phyloP scores from a whole-genome alignment of 2,888 invertebrate genomes.

The Watsonalla cultraria region DNA sequence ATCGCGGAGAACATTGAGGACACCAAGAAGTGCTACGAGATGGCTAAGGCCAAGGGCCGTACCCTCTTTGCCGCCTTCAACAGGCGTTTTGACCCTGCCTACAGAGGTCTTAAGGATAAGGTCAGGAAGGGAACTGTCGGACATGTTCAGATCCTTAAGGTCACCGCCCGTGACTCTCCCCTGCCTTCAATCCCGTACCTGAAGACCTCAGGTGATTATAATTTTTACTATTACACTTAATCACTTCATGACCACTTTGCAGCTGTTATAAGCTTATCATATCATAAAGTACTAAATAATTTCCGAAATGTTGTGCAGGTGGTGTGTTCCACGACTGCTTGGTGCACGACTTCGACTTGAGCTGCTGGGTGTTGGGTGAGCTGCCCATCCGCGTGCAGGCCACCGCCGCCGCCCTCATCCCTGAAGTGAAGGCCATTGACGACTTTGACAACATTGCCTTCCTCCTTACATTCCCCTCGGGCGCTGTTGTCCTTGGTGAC shows the following conservation, averaged over 20 bases:
- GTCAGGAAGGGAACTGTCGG: constrained; percentile 80
- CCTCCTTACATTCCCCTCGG: constrained; percentile 80
- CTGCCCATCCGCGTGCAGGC: constrained; percentile 70
- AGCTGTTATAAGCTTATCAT: no score
- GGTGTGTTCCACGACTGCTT: constrained; percentile 84
- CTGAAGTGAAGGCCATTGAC: constrained; percentile 77
- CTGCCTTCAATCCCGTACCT: constrained; percentile 81
- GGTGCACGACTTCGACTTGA: constrained; percentile 80
- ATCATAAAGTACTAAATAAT: no score
- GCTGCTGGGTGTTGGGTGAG: constrained; percentile 76
- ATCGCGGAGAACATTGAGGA: constrained; percentile 76
- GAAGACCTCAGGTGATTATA: constrained; percentile 69
- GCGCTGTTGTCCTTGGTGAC: constrained; percentile 81
- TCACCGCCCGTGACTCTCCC: constrained; percentile 82
- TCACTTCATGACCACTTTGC: no score
- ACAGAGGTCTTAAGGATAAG: constrained; percentile 64
- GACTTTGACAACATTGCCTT: constrained; percentile 82
- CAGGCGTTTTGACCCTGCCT: constrained; percentile 82
- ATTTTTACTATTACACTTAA: no score
- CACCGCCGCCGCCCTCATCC: constrained; percentile 71
- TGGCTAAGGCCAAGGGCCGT: constrained; percentile 73
- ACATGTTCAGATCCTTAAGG: constrained; percentile 80
- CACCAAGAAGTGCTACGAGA: constrained; percentile 77
- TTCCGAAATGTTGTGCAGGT: constrained; percentile 46
- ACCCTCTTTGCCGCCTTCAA: constrained; percentile 82